Conservation (phyloP, 2,888 invertebrate genomes). For the Notocelia uddmanniana region DNA sequence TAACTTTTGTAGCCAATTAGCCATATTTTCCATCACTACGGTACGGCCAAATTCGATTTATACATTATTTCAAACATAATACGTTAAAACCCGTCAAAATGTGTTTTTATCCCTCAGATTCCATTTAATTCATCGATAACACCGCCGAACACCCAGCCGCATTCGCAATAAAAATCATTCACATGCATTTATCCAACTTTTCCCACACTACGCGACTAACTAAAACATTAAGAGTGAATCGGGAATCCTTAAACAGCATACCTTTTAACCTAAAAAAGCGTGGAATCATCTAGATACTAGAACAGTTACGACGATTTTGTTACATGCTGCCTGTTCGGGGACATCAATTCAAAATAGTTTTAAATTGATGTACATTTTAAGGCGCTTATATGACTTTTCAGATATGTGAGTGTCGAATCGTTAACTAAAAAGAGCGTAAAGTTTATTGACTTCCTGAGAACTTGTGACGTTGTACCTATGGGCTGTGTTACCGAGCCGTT, state of each 20-base stretch:
- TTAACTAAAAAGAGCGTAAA: conserved; percentile 19
- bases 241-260: conserved; percentile 66
- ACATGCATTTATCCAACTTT: conserved; percentile 52
- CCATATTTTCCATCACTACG: background rate
- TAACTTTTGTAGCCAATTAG: too few relatives aligned
- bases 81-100: too few relatives aligned
- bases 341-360: background rate
- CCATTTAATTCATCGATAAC: background rate
- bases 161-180: conserved; percentile 42
- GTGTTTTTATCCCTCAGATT: background rate
- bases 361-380: background rate
- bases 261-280: conserved; percentile 7
- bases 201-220: conserved; percentile 56
- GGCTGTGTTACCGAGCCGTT: conserved; percentile 65
- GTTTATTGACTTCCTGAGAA: conserved; percentile 17
- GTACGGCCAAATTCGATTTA: too few relatives aligned
- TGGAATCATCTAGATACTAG: conserved; percentile 1
- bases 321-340: background rate
- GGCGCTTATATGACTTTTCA: conserved; percentile 9
- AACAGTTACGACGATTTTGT: conserved; percentile 10
- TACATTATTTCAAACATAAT: too few relatives aligned
- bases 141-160: background rate
- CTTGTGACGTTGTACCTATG: conserved; percentile 7
- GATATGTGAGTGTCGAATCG: background rate
- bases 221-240: conserved; percentile 63